Evolutionary conservation across 2,888 invertebrate species (phyloP).

Genomic region (Heliconius charithonia): DNA sequence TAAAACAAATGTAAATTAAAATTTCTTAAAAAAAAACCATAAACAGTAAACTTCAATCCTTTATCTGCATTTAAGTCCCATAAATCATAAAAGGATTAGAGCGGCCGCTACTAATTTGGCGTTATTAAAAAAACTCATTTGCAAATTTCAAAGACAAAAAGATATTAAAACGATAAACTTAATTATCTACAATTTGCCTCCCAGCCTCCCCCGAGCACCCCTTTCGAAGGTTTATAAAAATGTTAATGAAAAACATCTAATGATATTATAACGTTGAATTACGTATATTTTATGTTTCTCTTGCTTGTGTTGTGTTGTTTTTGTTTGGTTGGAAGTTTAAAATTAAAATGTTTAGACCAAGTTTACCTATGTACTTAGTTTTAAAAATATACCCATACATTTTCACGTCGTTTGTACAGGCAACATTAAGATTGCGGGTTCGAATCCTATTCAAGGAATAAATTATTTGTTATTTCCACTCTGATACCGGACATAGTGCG

Average conservation of each 20-base stretch:
- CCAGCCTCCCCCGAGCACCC: constrained; percentile 62
- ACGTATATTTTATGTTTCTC: constrained; percentile 10
- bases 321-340: background rate
- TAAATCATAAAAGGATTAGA: constrained; percentile 79
- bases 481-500: no score
- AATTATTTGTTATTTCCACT: no score
- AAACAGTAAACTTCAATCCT: constrained; percentile 27
- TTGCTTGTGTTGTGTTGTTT: background rate
- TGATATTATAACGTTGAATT: constrained; percentile 26
- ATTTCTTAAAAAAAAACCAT: background rate
- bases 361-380: background rate
- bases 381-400: background rate
- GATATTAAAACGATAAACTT: constrained; percentile 81
- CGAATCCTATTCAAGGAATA: no score
- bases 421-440: no score
- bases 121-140: constrained; percentile 83
- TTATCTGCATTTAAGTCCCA: constrained; percentile 47
- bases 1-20: constrained; percentile 3
- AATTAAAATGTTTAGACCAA: background rate
- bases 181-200: constrained; percentile 73
- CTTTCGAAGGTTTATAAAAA: constrained; percentile 68
- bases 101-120: constrained; percentile 74
- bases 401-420: no score
- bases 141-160: constrained; percentile 82
- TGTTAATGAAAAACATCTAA: constrained; percentile 60